Evolutionary conservation across 2,113 vertebrate genomes (phyloP).

Genomic region (Bubo bubo): DNA sequence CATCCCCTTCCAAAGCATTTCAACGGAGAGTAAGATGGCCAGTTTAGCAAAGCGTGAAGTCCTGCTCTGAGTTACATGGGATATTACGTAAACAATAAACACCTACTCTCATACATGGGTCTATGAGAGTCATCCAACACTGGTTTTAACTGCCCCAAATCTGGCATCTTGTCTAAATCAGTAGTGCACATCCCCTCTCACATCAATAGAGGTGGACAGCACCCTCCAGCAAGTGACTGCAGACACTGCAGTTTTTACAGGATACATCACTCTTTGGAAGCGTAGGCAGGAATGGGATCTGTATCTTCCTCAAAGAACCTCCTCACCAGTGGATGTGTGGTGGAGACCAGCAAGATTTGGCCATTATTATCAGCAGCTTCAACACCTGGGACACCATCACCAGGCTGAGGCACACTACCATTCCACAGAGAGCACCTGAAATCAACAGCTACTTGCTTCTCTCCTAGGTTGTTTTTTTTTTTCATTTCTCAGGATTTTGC

Average conservation of each 20-base stretch:
- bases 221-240: background rate
- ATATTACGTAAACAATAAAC: background rate
- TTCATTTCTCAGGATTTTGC: background rate
- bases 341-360: background rate
- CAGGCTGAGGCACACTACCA: background rate
- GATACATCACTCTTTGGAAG: background rate
- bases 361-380: background rate
- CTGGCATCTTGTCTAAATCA: background rate
- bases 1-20: background rate
- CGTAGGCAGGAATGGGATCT: background rate
- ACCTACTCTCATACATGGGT: background rate
- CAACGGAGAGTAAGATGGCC: background rate
- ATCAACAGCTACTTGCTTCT: background rate
- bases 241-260: background rate
- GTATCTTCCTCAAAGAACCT: background rate
- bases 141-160: background rate
- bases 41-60: background rate
- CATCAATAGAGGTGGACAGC: background rate
- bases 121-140: background rate
- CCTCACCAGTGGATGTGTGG: background rate
- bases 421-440: background rate
- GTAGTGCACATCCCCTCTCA: background rate
- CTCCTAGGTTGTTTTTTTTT: background rate
- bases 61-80: background rate
- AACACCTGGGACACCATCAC: background rate